These are phyloP conservation scores for Heliconius congener DNA, from an alignment of 1,140 invertebrate species.

Conservation along the genomic window DNA sequence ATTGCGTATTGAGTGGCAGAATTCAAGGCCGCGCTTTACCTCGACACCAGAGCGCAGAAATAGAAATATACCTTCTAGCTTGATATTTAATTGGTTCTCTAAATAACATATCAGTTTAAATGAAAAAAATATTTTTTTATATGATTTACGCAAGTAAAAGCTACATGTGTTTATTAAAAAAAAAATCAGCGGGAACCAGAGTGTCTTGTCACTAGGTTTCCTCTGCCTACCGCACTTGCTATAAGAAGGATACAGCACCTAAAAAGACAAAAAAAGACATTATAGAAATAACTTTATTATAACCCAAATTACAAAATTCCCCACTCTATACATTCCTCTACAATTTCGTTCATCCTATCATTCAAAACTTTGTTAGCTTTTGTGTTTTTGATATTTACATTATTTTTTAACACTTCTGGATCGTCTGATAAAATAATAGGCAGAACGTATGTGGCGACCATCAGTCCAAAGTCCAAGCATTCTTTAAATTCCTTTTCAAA, in stretches of 20 bases:
- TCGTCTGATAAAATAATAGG: neutral
- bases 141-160: too few species aligned
- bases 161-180: too few species aligned
- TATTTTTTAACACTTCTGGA: neutral
- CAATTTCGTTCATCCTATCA: neutral
- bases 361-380: neutral
- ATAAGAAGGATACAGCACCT: too few species aligned
- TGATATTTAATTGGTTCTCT: neutral
- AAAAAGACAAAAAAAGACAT: too few species aligned
- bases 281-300: neutral
- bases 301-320: neutral
- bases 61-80: neutral
- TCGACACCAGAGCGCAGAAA: too few species aligned
- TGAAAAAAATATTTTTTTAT: neutral
- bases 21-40: too few species aligned
- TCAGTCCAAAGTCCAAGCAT: neutral
- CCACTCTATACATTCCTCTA: neutral
- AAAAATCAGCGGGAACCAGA: too few species aligned
- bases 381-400: neutral
- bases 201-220: too few species aligned
- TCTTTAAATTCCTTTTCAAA: neutral
- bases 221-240: too few species aligned
- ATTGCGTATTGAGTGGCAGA: too few species aligned
- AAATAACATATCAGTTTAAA: neutral
- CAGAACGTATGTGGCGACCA: neutral